A percentile compares a stretch with the other conserved stretches of the same genome.
Conservation (phyloP, 2,113 vertebrate genomes). For the Edolisoma coerulescens region DNA sequence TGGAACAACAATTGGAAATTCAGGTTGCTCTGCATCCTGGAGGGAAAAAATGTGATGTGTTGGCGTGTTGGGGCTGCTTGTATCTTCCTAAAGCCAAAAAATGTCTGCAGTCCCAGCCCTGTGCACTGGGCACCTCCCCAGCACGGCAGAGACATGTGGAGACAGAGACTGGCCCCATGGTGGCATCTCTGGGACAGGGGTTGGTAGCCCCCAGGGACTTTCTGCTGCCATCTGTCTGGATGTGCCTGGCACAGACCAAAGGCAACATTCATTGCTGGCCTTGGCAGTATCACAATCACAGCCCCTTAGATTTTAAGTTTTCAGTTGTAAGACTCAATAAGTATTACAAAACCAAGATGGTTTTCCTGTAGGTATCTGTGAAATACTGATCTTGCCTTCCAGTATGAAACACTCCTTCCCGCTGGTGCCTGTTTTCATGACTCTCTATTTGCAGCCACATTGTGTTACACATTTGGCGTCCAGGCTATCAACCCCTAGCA, state of each 20-base stretch:
- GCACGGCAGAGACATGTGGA: background rate
- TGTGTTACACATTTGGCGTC: background rate
- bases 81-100: background rate
- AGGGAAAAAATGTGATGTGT: accelerated
- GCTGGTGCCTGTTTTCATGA: background rate
- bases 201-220: background rate
- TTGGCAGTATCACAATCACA: accelerated
- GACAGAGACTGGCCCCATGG: background rate
- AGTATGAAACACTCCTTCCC: background rate
- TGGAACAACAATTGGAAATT: background rate
- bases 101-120: background rate
- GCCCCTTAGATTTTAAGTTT: background rate
- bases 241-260: background rate
- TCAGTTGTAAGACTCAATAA: background rate
- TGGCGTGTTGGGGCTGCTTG: background rate
- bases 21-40: background rate
- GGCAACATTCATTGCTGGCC: background rate
- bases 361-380: background rate
- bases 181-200: accelerated
- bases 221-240: background rate
- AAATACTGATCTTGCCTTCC: background rate
- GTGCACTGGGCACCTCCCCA: background rate
- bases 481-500: background rate
- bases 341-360: accelerated
- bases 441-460: background rate